A percentile compares a stretch with the other conserved stretches of the same genome.
Evolutionary conservation across 2,797 vertebrate genomes (phyloP).

Genomic region (Poecilia gillii): DNA sequence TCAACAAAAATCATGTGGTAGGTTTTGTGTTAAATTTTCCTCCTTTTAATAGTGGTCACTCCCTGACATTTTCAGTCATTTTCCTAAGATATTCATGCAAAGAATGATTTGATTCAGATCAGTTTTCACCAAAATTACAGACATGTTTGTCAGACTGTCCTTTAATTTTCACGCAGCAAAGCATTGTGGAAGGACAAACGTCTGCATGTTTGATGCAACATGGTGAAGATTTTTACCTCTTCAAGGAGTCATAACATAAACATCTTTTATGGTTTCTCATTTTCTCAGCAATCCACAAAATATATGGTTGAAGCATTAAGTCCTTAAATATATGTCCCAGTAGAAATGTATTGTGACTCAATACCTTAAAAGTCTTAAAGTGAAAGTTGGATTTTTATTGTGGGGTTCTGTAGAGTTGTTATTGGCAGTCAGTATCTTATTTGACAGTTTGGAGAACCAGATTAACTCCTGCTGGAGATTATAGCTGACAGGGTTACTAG

Average conservation of each 20-base stretch:
- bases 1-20: constrained; percentile 32
- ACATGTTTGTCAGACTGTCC: constrained; percentile 17
- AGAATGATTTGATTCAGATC: constrained; percentile 2
- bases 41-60: constrained; percentile 33
- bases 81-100: constrained; percentile 14
- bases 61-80: constrained; percentile 1
- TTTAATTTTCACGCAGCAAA: constrained; percentile 22
- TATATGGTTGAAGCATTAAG: background rate
- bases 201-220: constrained; percentile 32
- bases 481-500: background rate
- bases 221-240: constrained; percentile 13
- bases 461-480: background rate
- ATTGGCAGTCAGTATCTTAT: background rate
- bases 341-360: constrained; percentile 32
- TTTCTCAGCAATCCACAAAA: background rate
- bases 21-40: constrained; percentile 41
- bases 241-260: background rate
- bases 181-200: constrained; percentile 50
- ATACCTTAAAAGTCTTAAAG: constrained; percentile 63
- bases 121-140: constrained; percentile 26
- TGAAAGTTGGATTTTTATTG: constrained; percentile 31
- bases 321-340: background rate
- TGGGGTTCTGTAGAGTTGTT: constrained; percentile 21
- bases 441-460: background rate
- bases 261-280: background rate